These are phyloP conservation scores for Miichthys miiuy DNA, from an alignment of 2,797 vertebrate species.

Conservation along the genomic window DNA sequence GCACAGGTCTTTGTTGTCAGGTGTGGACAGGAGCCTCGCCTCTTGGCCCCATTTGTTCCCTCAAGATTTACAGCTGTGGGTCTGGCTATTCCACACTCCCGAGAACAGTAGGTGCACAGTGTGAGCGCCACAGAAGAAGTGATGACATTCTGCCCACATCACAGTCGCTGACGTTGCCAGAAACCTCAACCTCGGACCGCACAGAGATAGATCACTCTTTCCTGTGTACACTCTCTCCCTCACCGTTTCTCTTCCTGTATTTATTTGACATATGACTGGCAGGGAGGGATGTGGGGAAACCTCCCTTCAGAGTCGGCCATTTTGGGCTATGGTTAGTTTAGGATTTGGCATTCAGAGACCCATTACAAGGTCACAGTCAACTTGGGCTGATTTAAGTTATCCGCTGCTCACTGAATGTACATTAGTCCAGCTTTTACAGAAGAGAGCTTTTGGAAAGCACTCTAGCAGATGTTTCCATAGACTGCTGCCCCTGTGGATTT, in stretches of 20 bases:
- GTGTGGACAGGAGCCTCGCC: slow-evolving; percentile 57
- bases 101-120: slow-evolving; percentile 76
- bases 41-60: slow-evolving; percentile 50
- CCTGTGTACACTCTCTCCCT: slow-evolving; percentile 56
- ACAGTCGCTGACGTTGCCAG: slow-evolving; percentile 53
- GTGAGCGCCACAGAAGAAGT: slow-evolving; percentile 54
- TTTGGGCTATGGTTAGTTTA: slow-evolving; percentile 73
- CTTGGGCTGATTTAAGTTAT: slow-evolving; percentile 75
- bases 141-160: slow-evolving; percentile 72
- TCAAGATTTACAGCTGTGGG: slow-evolving; percentile 65
- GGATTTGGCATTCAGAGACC: slow-evolving; percentile 69
- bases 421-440: slow-evolving; percentile 57
- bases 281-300: slow-evolving; percentile 33
- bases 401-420: slow-evolving; percentile 65
- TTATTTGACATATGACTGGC: slow-evolving; percentile 77
- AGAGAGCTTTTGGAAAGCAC: slow-evolving; percentile 61
- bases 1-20: slow-evolving; percentile 65
- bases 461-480: slow-evolving; percentile 82
- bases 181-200: slow-evolving; percentile 64
- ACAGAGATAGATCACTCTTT: slow-evolving; percentile 65
- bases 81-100: slow-evolving; percentile 31
- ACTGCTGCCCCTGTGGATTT: slow-evolving; percentile 50
- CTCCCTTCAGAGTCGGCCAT: slow-evolving; percentile 50
- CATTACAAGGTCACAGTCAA: slow-evolving; percentile 70
- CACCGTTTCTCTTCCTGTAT: slow-evolving; percentile 69